phyloP scores from a whole-genome alignment of 2,888 invertebrate species.

The Caenorhabditis sinica region DNA sequence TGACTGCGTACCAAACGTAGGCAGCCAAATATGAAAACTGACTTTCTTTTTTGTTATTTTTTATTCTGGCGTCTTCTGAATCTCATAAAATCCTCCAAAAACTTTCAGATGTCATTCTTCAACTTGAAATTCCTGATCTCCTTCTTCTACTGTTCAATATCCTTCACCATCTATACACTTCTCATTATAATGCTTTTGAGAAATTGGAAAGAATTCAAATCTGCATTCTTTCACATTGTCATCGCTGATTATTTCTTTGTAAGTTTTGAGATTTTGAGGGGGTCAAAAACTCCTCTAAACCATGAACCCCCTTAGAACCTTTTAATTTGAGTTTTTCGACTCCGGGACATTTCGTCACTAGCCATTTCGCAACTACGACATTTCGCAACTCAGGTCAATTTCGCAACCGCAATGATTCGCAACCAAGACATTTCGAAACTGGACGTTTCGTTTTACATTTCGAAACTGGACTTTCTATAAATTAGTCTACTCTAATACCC shows the following conservation, averaged over 20 bases:
- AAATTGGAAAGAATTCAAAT: slow-evolving; percentile 42
- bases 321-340: not conserved
- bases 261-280: not conserved
- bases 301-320: not conserved
- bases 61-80: not conserved
- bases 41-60: not conserved
- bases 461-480: too few species aligned
- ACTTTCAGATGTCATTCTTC: not conserved
- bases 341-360: too few species aligned
- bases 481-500: too few species aligned
- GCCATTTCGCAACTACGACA: too few species aligned
- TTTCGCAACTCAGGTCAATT: too few species aligned
- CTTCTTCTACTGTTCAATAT: slow-evolving; percentile 25
- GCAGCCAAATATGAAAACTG: too few species aligned
- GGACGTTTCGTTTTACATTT: too few species aligned
- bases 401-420: too few species aligned
- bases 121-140: slow-evolving; percentile 33
- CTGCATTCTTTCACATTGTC: slow-evolving; percentile 39
- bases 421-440: too few species aligned
- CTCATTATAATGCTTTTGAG: slow-evolving; percentile 37
- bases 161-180: slow-evolving; percentile 34
- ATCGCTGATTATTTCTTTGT: slow-evolving; percentile 44
- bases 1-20: too few species aligned
- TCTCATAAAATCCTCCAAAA: not conserved
- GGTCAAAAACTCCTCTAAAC: not conserved